Evolutionary conservation across 2,888 invertebrate species (phyloP), one percentile per base, ranked within the genome.

Genomic region (Nasonovia ribisnigri): DNA sequence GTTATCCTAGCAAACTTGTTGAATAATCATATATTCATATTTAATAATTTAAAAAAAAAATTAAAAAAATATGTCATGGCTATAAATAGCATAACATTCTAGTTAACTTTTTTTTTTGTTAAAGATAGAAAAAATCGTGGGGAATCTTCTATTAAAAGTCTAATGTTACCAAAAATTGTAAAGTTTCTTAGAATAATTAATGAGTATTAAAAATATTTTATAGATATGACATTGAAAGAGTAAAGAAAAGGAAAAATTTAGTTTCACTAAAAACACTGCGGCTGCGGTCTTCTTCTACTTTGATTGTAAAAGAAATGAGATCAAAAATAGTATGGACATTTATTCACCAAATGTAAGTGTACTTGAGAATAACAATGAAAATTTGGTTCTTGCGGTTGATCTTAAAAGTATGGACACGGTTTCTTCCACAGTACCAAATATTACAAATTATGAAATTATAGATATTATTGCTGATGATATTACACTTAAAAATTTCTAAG

Each of bases 401-500:
- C n/a, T 43, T 54, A n/a, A 43, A 43, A 91, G 11, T 54, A 57
- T n/a, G 0, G n/a, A n/a, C 20, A 43, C 43, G 6, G 24, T 42
- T 43, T 90, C 43, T 46, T 84, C 84, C 24, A 48, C n/a, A 36
- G 67, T 48, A 24, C 48, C 90, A 36, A 48, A 48, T 42, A 87
- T 36, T 86, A 86, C 13, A 84, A 84, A 43, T 84, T 20, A 90
- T 90, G 11, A 67, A n/a, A 13, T 48, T 24, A 48, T 57, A 91
- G 43, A 91, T 86, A 57, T 86, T 36, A 86, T 84, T 57, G 60
- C 60, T 67, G 67, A n/a, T n/a, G 16, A 67, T 67, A 67, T 67
- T 20, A 1, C 26, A n/a, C n/a, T 84, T 43, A n/a, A 54, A n/a
- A 91, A 29, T n/a, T 43, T n/a, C 0, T 10, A n/a, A n/a, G 43